Evolutionary conservation across 2,888 invertebrate genomes (phyloP), one percentile per base, ranked within the genome.

Genomic region (Scaptomyza reducta): DNA sequence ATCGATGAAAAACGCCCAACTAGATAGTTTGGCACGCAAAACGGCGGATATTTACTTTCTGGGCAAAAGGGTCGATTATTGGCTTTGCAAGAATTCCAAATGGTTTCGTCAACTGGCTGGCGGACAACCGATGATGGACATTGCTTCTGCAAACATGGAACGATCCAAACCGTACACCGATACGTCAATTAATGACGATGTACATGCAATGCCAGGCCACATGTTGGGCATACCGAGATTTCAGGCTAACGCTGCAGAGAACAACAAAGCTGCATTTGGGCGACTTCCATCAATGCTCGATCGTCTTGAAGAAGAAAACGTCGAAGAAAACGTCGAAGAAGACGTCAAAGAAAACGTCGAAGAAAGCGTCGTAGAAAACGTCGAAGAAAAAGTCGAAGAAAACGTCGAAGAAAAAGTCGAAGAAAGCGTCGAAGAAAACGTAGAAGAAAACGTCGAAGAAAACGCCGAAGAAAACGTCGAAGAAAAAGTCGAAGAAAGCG

Each of bases 51-150:
- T 77, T 25, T 77, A 65, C 16, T 41, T 77, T 0, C 22, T 77
- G 7, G 55, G 71, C 41, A 61, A 51, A 25, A 27, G 16, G 0
- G 5, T 74, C 0, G 74, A 74, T 16, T 16, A 62, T 18, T 74
- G 53, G 55, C 22, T 74, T 0, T 18, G 73, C 18, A 27, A 55
- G 6, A 75, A 58, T n/a, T 75, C 27, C 11, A 41, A 56, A 9
- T 74, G 60, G 51, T 59, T 75, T 35, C 58, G 76, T 2, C 53
- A 54, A 27, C 2, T 74, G 9, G 76, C 74, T 11, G 49, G 60
- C 13, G 46, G 41, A 0, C 76, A 74, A 47, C 35, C 31, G 6
- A 7, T 74, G 0, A 3, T 22, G 22, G 3, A 3, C 22, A 0
- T 1, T 2, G 10, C 10, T n/a, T 11, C 1, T n/a, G 22, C 47